phyloP scores from a whole-genome alignment of 1,140 invertebrate genomes.

The Pseudomyrmex gracilis region DNA sequence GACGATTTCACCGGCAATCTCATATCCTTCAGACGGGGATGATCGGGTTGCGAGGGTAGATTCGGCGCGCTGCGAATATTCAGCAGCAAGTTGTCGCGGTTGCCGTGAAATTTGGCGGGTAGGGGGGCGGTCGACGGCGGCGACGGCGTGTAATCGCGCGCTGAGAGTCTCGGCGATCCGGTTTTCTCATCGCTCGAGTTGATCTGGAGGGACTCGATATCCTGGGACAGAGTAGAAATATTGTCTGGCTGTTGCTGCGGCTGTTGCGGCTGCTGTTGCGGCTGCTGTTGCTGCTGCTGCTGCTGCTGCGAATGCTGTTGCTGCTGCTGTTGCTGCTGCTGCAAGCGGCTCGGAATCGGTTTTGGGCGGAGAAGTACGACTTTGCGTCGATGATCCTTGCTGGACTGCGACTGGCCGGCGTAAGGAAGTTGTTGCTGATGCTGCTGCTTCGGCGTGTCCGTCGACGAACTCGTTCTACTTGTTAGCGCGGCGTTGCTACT shows the following conservation, averaged over 20 bases:
- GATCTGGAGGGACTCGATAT: conserved; percentile 88
- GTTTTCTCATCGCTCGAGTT: conserved; percentile 87
- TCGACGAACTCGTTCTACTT: conserved; percentile 81
- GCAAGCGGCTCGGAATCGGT: conserved; percentile 86
- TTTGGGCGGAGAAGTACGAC: conserved; percentile 85
- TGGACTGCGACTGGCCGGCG: conserved; percentile 67
- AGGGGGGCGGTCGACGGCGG: conserved; percentile 92
- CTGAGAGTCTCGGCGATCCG: conserved; percentile 79
- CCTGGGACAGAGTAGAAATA: conserved; percentile 86
- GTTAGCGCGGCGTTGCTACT: conserved; percentile 71
- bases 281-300: too few relatives aligned
- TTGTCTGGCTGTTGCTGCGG: conserved; percentile 79
- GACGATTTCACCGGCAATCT: conserved; percentile 88
- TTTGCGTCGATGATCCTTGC: conserved; percentile 81
- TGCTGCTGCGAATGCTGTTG: conserved; percentile 80
- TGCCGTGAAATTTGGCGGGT: conserved; percentile 92
- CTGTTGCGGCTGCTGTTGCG: conserved; percentile 54
- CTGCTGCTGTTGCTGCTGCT: conserved; percentile 85
- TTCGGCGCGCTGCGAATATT: conserved; percentile 92
- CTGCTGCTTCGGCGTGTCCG: conserved; percentile 78
- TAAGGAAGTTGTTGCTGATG: conserved; percentile 68
- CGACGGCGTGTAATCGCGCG: conserved; percentile 89
- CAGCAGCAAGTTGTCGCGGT: conserved; percentile 89
- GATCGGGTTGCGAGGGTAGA: conserved; percentile 89
- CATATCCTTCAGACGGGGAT: conserved; percentile 89